Conservation (phyloP, 2,888 invertebrate species). For the Stictocephala bisonia region DNA sequence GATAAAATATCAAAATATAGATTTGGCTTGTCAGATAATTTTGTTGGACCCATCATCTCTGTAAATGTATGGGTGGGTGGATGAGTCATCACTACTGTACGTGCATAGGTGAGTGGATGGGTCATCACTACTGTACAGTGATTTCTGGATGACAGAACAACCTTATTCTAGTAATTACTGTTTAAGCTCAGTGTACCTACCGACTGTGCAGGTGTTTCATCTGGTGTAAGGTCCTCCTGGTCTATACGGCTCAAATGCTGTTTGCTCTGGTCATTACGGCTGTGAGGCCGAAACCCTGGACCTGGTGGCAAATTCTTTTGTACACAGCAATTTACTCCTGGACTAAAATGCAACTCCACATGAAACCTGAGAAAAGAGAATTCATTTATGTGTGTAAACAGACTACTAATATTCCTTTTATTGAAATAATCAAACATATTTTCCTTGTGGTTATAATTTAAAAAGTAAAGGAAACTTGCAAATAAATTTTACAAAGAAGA, state of each 20-base stretch:
- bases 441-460: not conserved
- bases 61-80: no score
- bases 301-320: constrained; percentile 94
- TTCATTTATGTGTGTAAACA: not conserved
- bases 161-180: no score
- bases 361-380: no score
- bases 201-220: constrained; percentile 30
- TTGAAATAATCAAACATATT: constrained; percentile 32
- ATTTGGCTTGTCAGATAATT: no score
- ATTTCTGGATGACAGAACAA: not conserved
- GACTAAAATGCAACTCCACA: constrained; percentile 98
- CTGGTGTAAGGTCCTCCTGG: constrained; percentile 52
- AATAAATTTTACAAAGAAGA: no score
- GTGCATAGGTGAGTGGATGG: no score
- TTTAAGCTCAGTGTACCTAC: no score
- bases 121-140: no score
- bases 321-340: constrained; percentile 96
- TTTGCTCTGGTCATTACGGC: constrained; percentile 75
- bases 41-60: no score
- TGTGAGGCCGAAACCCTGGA: constrained; percentile 92
- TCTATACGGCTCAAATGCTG: constrained; percentile 49
- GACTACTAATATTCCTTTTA: constrained; percentile 62
- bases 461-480: constrained; percentile 13
- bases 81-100: no score
- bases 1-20: no score